Evolutionary conservation across 2,888 invertebrate genomes (phyloP), one percentile per base, ranked within the genome.

Genomic region (Rhingia campestris): DNA sequence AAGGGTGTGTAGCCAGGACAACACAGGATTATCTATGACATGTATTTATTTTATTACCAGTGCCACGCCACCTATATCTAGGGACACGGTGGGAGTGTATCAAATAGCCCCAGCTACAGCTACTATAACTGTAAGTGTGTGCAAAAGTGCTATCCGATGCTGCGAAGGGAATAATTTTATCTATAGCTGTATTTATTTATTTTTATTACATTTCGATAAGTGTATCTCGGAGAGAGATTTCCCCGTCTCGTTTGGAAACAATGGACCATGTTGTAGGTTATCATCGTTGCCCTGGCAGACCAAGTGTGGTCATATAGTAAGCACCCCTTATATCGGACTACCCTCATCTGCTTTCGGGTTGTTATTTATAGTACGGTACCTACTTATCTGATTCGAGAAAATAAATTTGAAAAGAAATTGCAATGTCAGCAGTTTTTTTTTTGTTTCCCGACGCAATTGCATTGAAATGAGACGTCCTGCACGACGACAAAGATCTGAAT

Each of bases 201-300:
- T 75, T 76, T 76, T 76, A 76, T 76, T 67, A 67, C 67, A 33
- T 37, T 43, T 63, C 73, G 54, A 63, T 73, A 73, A 30, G 70
- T 51, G 49, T 70, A 70, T 59, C 39, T 43, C 33, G 12, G 4
- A 22, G 33, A n/a, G 41, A 54, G 43, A 67, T 39, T 43, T 9
- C 41, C 10, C 41, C 41, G 22, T 41, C 9, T 41, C 39, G 33
- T 10, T 53, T 61, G 41, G 58, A 39, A 58, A 69, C 56, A 58
- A 47, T 63, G 54, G 41, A 43, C 12, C 33, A 14, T n/a, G 45
- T 61, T 33, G 9, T 14, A 51, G 67, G 12, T 54, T 30, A 37
- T 37, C 14, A 14, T 14, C 30, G 14, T 51, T 10, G 45, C 12
- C 2, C 22, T 22, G 22, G 22, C 22, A 22, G 22, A 22, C 41